Conservation (phyloP, 2,113 vertebrate species). For the Galbula dea region DNA sequence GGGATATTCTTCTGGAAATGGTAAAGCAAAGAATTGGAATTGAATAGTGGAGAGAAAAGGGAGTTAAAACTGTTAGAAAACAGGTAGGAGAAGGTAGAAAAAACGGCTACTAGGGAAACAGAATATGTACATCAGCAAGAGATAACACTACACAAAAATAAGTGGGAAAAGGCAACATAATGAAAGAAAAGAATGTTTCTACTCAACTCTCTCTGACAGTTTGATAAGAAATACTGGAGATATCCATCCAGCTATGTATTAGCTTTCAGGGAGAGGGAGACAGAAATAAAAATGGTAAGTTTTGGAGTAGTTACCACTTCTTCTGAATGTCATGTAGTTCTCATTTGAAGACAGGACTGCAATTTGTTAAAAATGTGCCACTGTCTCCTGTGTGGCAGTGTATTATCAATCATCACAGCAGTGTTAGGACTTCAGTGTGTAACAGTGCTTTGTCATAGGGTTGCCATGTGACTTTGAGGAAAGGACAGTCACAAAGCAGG, state of each 20-base stretch:
- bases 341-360: neutral
- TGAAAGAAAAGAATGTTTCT: neutral
- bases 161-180: neutral
- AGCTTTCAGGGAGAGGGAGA: neutral
- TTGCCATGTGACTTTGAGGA: neutral
- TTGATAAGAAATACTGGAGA: neutral
- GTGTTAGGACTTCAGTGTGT: neutral
- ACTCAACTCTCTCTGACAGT: neutral
- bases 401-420: neutral
- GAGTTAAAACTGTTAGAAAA: neutral
- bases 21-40: neutral
- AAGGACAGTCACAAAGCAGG: neutral
- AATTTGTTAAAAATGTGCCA: conserved; percentile 28
- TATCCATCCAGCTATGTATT: neutral
- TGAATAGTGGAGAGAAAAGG: neutral
- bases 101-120: neutral
- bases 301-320: neutral
- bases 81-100: rapidly evolving
- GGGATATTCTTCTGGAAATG: neutral
- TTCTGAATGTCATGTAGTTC: neutral
- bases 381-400: neutral
- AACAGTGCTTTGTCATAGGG: neutral
- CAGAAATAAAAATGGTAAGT: neutral
- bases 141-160: neutral
- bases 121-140: neutral